Evolutionary conservation across 1,140 invertebrate species (phyloP).

Genomic region (Lepeophtheirus salmonis): DNA sequence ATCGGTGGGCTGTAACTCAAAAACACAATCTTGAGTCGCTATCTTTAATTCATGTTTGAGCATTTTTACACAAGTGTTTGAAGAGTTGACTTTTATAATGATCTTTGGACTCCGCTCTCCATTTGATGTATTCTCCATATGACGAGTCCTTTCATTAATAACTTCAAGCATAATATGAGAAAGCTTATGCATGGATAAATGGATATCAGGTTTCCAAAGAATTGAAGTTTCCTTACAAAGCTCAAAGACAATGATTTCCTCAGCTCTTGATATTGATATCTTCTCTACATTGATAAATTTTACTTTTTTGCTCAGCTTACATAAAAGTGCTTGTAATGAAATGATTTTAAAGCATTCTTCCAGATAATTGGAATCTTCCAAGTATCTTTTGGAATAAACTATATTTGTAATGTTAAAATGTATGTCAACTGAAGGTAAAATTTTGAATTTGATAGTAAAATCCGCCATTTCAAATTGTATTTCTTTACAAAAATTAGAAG

Average conservation of each 20-base stretch:
- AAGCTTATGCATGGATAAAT: not conserved
- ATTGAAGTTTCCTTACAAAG: not conserved
- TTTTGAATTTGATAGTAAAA: not conserved
- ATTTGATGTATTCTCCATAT: not conserved
- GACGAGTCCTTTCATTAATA: not conserved
- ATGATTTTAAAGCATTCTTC: not conserved
- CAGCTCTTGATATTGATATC: not conserved
- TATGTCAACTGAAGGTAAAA: not conserved
- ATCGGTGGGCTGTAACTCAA: not conserved
- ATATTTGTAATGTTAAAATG: not conserved
- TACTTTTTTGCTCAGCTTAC: not conserved
- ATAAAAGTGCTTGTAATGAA: not conserved
- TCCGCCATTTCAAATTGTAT: not conserved
- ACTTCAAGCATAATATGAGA: not conserved
- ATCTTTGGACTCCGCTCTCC: not conserved
- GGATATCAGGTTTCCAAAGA: not conserved
- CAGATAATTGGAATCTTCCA: not conserved
- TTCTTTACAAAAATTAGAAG: not conserved
- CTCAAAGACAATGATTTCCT: not conserved
- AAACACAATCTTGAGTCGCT: not conserved
- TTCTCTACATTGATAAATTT: not conserved
- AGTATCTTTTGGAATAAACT: not conserved
- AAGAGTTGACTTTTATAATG: not conserved
- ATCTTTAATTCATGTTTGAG: not conserved
- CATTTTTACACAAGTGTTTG: not conserved